Conservation (phyloP, 2,888 invertebrate species). For the Hirtodrosophila alboralis region DNA sequence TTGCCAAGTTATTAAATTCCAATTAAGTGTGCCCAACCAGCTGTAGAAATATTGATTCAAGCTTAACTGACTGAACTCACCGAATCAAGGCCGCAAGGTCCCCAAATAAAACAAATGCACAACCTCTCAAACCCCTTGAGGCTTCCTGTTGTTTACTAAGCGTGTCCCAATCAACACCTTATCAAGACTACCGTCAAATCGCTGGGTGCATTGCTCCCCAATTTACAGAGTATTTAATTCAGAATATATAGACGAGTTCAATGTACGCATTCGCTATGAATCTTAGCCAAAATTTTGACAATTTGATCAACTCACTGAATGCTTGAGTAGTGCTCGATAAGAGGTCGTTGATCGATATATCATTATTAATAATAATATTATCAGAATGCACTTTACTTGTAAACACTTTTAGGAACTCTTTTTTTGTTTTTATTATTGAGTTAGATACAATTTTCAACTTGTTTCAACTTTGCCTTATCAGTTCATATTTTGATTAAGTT, state of each 20-base stretch:
- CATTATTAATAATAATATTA: too few relatives aligned
- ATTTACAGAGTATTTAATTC: slow-evolving; percentile 30
- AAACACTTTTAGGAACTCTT: slow-evolving; percentile 18
- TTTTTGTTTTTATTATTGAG: background rate
- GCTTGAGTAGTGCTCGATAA: slow-evolving; percentile 24
- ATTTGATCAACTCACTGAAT: slow-evolving; percentile 30
- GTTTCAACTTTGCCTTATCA: slow-evolving; percentile 41
- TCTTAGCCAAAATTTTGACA: slow-evolving; percentile 34
- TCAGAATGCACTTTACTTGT: slow-evolving; percentile 25
- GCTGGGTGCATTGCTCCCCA: slow-evolving; percentile 43
- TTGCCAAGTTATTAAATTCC: slow-evolving; percentile 50
- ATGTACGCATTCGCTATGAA: slow-evolving; percentile 16
- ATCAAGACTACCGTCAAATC: slow-evolving; percentile 39
- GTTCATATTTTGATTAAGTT: slow-evolving; percentile 14
- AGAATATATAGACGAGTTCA: slow-evolving; percentile 28
- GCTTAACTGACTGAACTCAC: slow-evolving; percentile 41
- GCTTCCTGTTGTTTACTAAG: slow-evolving; percentile 30
- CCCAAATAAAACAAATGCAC: slow-evolving; percentile 9
- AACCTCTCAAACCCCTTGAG: background rate
- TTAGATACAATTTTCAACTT: slow-evolving; percentile 26
- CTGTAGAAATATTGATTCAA: slow-evolving; percentile 56
- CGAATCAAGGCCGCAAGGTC: slow-evolving; percentile 45
- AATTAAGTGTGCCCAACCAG: slow-evolving; percentile 39
- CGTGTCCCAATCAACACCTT: slow-evolving; percentile 49
- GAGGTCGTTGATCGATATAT: slow-evolving; percentile 39